Base-by-base conservation (phyloP, 2,888 invertebrate genomes). In the Teleogryllus oceanicus region DNA sequence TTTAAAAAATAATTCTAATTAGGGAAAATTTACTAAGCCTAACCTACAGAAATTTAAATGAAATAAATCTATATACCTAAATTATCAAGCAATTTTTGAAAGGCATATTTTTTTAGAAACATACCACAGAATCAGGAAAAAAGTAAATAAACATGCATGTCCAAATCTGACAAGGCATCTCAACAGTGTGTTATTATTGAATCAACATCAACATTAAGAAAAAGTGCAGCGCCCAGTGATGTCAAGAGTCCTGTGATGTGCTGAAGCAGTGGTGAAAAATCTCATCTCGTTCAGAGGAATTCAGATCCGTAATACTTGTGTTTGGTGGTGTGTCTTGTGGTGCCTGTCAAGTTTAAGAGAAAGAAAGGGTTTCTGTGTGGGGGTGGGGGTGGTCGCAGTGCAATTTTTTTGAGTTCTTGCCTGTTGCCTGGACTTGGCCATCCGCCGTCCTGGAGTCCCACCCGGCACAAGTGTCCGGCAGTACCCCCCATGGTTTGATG, bases 381-480 rank as follows among this genome's bases (percentile, higher is more conserved):
- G 62, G 13, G 62, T 62, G 62, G 62, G 37, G 78, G 49, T 11
- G 12, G n/a, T 50, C 21, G 49, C 49, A 50, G 51, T 12, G 37
- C 37, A 37, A 13, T 51, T 24, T 79, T 62, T 76, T 78, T n/a
- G 49, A 51, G 18, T n/a, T 50, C 49, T 78, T 24, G 13, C 62
- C 62, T 0, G 62, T 13, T n/a, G n/a, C n/a, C 62, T n/a, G 62
- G 62, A 62, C 62, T 10, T 62, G 62, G 16, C n/a, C 50, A 78
- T 78, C 80, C 79, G 82, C 82, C 89, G 90, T 89, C 88, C 90
- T 90, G 90, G 90, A 90, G 90, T 90, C 90, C 75, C 62, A 78
- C 89, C 84, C 89, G 89, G 62, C 16, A 18, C 89, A 85, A 84
- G 88, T 85, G 83, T 85, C 85, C 84, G 85, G 85, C 84, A 84